Conservation (phyloP, 2,113 vertebrate genomes). For the Seriola dumerili region DNA sequence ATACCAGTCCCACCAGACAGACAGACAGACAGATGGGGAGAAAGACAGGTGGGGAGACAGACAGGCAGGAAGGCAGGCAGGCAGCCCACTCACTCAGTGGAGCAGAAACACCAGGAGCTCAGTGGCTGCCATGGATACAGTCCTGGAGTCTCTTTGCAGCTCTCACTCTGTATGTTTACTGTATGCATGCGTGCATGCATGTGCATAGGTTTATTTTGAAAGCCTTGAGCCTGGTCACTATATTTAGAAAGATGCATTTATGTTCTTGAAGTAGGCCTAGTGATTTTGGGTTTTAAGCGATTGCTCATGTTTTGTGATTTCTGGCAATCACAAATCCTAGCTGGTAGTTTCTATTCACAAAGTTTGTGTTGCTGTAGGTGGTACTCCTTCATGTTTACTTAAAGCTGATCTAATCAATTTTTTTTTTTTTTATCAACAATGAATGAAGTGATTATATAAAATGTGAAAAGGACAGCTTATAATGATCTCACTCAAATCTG, state of each 20-base stretch:
- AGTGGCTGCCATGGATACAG: constrained; percentile 79
- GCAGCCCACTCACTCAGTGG: constrained; percentile 76
- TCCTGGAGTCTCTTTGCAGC: constrained; percentile 64
- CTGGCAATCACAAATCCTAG: background rate
- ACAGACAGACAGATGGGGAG: constrained; percentile 17
- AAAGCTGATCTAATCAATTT: background rate
- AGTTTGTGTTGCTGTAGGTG: background rate
- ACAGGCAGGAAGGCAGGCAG: constrained; percentile 34
- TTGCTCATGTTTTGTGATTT: background rate
- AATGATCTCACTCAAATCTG: too few relatives aligned
- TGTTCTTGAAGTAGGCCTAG: background rate
- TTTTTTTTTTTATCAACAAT: background rate
- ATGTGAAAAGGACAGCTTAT: background rate
- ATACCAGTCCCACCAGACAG: constrained; percentile 60
- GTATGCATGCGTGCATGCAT: constrained; percentile 57
- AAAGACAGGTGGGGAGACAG: constrained; percentile 24
- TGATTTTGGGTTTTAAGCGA: background rate
- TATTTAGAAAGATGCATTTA: constrained; percentile 10
- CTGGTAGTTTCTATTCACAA: background rate
- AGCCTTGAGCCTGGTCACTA: constrained; percentile 25
- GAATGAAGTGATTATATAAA: background rate
- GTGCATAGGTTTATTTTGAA: constrained; percentile 56
- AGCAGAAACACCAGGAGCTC: constrained; percentile 76
- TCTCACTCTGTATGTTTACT: constrained; percentile 61
- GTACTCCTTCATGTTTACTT: background rate